These are phyloP conservation scores for Tetranychus piercei DNA, from an alignment of 2,888 invertebrate genomes.

Conservation along the genomic window DNA sequence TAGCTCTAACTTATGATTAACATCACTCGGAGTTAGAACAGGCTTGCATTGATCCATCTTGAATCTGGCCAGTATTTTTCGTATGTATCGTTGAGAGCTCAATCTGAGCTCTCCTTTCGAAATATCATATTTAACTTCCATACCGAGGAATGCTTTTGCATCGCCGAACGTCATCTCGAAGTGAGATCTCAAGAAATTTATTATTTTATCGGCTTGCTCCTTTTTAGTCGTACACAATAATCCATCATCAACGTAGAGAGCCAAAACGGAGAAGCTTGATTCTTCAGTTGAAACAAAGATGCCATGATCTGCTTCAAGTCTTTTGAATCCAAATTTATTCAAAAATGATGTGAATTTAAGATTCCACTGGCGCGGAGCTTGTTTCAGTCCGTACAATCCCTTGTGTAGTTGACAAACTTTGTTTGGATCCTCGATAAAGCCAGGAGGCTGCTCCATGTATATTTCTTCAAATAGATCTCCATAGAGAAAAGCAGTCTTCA, in stretches of 20 bases:
- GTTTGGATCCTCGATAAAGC: constrained; percentile 10
- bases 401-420: constrained; percentile 22
- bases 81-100: constrained; percentile 6
- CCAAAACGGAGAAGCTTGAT: constrained; percentile 10
- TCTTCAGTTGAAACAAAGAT: background rate
- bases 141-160: constrained; percentile 12
- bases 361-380: constrained; percentile 22
- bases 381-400: constrained; percentile 23
- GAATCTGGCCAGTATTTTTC: background rate
- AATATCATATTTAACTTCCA: constrained; percentile 3
- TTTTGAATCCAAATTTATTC: constrained; percentile 9
- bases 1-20: background rate
- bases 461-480: constrained; percentile 21
- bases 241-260: constrained; percentile 24
- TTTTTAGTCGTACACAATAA: constrained; percentile 1
- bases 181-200: background rate
- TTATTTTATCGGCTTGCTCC: background rate
- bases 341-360: constrained; percentile 7
- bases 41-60: constrained; percentile 13
- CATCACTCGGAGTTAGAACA: constrained; percentile 2
- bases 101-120: background rate
- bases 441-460: constrained; percentile 21
- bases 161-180: constrained; percentile 11
- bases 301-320: constrained; percentile 1
- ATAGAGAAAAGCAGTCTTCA: constrained; percentile 21